phyloP scores from a whole-genome alignment of 2,888 invertebrate species.

The Spodoptera exigua region DNA sequence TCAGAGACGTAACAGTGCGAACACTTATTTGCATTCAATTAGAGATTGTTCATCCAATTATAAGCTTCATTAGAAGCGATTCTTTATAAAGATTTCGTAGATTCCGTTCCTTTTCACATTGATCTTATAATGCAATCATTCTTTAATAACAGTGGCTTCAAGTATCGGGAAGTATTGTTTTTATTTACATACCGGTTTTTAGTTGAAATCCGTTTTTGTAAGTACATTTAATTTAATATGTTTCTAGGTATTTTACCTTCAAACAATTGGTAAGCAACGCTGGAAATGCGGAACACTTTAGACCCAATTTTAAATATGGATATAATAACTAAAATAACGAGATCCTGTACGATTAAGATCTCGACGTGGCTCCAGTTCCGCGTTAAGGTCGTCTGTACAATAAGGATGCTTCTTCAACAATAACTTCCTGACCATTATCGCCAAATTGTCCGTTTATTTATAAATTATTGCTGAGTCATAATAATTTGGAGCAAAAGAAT shows the following conservation, averaged over 20 bases:
- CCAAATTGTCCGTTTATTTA: slow-evolving; percentile 49
- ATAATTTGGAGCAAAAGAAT: slow-evolving; percentile 50
- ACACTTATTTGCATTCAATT: slow-evolving; percentile 51
- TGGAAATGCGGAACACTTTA: slow-evolving; percentile 51
- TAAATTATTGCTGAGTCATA: slow-evolving; percentile 53
- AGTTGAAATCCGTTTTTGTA: not conserved
- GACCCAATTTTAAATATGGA: slow-evolving; percentile 36
- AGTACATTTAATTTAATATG: slow-evolving; percentile 8
- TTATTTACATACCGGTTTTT: not conserved
- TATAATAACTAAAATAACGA: slow-evolving; percentile 60
- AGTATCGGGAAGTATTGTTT: slow-evolving; percentile 4
- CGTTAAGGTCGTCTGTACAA: slow-evolving; percentile 70
- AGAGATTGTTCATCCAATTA: slow-evolving; percentile 42
- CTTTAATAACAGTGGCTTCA: not conserved
- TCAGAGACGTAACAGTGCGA: slow-evolving; percentile 47
- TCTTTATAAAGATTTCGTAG: slow-evolving; percentile 18
- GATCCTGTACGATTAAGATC: slow-evolving; percentile 72
- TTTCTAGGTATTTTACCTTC: slow-evolving; percentile 13
- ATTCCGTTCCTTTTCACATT: slow-evolving; percentile 12
- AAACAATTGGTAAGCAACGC: slow-evolving; percentile 28
- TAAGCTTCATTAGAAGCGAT: slow-evolving; percentile 25
- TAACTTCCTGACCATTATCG: slow-evolving; percentile 58
- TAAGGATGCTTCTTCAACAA: slow-evolving; percentile 73
- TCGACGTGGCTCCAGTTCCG: slow-evolving; percentile 71
- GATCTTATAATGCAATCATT: not conserved